Percentiles rank a stretch among this genome's conserved stretches.
phyloP scores from a whole-genome alignment of 2,113 vertebrate species.

The Tursiops truncatus region DNA sequence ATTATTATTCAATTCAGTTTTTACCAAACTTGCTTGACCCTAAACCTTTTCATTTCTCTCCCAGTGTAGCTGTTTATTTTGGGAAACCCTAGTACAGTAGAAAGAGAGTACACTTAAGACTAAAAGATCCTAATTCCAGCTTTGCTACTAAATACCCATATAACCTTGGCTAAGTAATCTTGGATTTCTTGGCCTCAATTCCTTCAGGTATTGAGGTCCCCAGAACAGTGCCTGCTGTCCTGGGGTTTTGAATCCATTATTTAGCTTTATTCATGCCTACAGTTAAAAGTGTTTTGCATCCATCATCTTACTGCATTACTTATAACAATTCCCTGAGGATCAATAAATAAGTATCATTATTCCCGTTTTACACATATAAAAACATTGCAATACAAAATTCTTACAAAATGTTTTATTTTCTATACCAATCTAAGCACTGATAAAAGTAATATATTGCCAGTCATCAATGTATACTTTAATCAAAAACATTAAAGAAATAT shows the following conservation, averaged over 20 bases:
- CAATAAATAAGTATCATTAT: background rate
- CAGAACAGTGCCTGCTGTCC: background rate
- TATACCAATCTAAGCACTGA: background rate
- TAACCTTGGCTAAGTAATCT: background rate
- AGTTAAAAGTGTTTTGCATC: background rate
- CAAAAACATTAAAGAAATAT: background rate
- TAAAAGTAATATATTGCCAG: background rate
- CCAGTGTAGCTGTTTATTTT: background rate
- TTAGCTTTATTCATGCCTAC: background rate
- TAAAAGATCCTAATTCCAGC: background rate
- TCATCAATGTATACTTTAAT: background rate
- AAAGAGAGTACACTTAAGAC: background rate
- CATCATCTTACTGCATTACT: background rate
- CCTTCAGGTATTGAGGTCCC: background rate
- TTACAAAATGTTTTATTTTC: background rate
- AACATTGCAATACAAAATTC: background rate
- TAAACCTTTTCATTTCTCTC: background rate
- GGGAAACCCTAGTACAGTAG: background rate
- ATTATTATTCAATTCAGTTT: background rate
- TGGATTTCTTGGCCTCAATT: background rate
- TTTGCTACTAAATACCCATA: background rate
- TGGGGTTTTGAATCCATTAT: background rate
- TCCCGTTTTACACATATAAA: background rate
- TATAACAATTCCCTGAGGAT: background rate
- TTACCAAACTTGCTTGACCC: background rate